phyloP scores from a whole-genome alignment of 2,113 vertebrate species.

The Anguilla japonica region DNA sequence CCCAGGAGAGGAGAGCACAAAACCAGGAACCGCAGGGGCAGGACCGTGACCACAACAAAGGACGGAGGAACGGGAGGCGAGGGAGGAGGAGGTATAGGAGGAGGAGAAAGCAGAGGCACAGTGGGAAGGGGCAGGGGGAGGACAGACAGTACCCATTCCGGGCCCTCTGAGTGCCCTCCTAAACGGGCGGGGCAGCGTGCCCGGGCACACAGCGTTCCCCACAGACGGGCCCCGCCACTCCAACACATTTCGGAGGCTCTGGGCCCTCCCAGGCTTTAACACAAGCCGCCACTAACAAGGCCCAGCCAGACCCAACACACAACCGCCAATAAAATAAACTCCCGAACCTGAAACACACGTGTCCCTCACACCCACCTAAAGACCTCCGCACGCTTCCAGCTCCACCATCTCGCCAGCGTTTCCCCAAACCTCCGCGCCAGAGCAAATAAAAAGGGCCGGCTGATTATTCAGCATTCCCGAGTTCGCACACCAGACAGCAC shows the following conservation, averaged over 20 bases:
- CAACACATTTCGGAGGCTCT: background rate
- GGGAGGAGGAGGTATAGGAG: background rate
- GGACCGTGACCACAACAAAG: no score
- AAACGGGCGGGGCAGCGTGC: no score
- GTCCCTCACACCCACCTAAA: background rate
- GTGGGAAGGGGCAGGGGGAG: no score
- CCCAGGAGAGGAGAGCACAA: slow-evolving; percentile 1
- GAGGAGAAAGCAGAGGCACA: slow-evolving; percentile 17
- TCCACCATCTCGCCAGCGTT: background rate
- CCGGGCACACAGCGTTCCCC: background rate
- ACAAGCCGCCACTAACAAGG: background rate
- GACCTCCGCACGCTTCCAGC: background rate
- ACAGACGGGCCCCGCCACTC: background rate
- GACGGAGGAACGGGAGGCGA: background rate
- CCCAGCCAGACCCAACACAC: slow-evolving; percentile 27
- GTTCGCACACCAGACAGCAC: background rate
- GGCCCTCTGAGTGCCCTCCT: no score
- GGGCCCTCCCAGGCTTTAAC: background rate
- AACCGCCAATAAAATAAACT: slow-evolving; percentile 17
- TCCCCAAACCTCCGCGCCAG: background rate
- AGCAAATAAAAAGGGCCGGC: background rate
- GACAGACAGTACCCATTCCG: no score
- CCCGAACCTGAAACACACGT: background rate
- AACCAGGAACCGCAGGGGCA: slow-evolving; percentile 1
- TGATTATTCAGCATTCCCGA: background rate